Base-by-base conservation (phyloP, 2,113 vertebrate genomes). In the Megalops atlanticus region DNA sequence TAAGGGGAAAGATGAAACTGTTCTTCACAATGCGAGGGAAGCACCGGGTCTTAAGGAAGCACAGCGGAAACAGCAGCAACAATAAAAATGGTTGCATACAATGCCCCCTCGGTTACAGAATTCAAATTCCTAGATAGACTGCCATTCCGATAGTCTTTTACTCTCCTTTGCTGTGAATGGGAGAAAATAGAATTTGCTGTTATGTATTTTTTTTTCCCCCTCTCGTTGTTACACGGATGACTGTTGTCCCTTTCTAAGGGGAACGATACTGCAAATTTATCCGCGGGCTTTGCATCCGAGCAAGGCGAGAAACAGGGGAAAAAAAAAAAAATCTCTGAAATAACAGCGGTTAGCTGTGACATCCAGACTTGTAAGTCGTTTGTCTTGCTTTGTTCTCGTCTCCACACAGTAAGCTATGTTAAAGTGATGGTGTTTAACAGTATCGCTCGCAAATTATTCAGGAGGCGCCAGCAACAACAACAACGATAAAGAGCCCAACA, bases 1-100 rank as follows among this genome's bases (percentile, higher is more conserved):
- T 81, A 83, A 83, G 47, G 47, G 40, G 31, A 52, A 73, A 64
- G 73, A 38, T 41, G 77, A 18, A 74, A 43, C 27, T 5, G 36
- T 70, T 36, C 68, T 35, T 70, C 27, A 54, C 49, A 21, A 7
- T 54, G 49, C 16, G 49, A 24, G 49, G 49, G 49, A 24, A 54
- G 49, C 5, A 21, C 16, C 24, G 49, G 18, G 49, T 54, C 49
- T 54, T 2, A 3, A 21, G 24, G 49, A 54, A 54, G 49, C 49
- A 54, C 49, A 54, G 18, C 4, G 49, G 2, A 1, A 24, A 54
- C 24, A 49, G 2, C 2, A 49, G 11, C 12, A 49, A 45, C 14
- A 45, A 45, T 10, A 49, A 54, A 54, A 54, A 54, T 21, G 5
- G 49, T 21, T 54, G 49, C 49, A 24, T n/a, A n/a, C n/a, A 54